Conservation (phyloP, 2,888 invertebrate species). For the Agrypnus murinus region DNA sequence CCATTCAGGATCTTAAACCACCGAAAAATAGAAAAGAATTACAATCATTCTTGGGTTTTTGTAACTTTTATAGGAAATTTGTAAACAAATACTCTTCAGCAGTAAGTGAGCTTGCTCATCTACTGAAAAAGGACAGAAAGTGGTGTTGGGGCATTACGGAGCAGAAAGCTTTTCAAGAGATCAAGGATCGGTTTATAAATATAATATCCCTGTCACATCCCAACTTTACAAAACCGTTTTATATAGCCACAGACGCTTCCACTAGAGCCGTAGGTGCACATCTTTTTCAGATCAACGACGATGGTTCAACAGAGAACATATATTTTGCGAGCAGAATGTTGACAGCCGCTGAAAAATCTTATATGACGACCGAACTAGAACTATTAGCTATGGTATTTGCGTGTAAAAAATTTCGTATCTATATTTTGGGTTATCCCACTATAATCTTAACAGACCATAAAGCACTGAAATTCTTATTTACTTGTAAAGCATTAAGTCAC, state of each 20-base stretch:
- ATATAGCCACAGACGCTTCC: too few species aligned
- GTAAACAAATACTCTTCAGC: not conserved
- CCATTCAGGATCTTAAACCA: conserved; percentile 17
- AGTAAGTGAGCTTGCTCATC: conserved; percentile 15
- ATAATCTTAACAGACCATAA: conserved; percentile 32
- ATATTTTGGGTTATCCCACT: conserved; percentile 14
- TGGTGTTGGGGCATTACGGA: too few species aligned
- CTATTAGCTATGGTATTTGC: conserved; percentile 30
- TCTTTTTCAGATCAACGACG: too few species aligned
- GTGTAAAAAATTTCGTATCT: conserved; percentile 33
- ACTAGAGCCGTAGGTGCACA: too few species aligned
- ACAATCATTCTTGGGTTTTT: conserved; percentile 36
- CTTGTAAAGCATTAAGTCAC: conserved; percentile 18
- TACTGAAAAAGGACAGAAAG: not conserved
- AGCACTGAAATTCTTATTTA: conserved; percentile 33
- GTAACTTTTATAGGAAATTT: conserved; percentile 36
- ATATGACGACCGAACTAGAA: conserved; percentile 31
- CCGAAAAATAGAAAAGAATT: conserved; percentile 40
- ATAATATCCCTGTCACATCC: too few species aligned
- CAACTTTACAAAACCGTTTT: too few species aligned
- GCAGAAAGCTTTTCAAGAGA: too few species aligned
- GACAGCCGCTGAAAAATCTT: conserved; percentile 10
- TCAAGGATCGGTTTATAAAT: too few species aligned
- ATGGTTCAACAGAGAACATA: too few species aligned
- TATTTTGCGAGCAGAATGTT: too few species aligned